A percentile compares a stretch with the other conserved stretches of the same genome.
Evolutionary conservation across 2,113 vertebrate genomes (phyloP).

Genomic region (Chaetodon trifascialis): DNA sequence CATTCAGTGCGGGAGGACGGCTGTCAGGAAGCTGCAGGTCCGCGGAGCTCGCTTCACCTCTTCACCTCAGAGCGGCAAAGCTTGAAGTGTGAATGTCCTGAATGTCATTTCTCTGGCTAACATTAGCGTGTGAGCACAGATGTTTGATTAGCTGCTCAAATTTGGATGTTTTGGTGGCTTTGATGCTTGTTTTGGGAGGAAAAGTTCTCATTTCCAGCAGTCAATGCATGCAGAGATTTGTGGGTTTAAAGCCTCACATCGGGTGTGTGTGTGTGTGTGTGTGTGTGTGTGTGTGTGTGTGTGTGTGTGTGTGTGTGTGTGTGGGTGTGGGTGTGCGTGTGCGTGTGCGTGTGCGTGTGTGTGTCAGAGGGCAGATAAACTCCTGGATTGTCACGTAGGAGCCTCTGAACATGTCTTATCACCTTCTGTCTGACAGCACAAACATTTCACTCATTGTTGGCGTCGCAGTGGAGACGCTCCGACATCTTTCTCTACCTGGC

Average conservation of each 20-base stretch:
- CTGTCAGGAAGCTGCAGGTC: too few relatives aligned
- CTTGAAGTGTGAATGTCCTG: too few relatives aligned
- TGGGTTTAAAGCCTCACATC: neutral
- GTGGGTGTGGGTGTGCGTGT: conserved; percentile 16
- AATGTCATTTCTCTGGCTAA: neutral
- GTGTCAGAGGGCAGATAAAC: conserved; percentile 21
- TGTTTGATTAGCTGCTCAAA: too few relatives aligned
- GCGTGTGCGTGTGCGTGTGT: neutral
- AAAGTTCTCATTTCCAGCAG: neutral
- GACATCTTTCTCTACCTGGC: neutral
- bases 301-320: neutral
- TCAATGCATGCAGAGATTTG: neutral
- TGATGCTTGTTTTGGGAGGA: neutral
- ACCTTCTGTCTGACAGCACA: neutral
- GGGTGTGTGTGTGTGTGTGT: neutral
- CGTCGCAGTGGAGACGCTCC: neutral
- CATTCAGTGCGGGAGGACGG: too few relatives aligned
- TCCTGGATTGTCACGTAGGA: neutral
- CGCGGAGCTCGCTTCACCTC: too few relatives aligned
- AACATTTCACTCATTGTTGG: conserved; percentile 5
- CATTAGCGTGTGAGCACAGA: neutral
- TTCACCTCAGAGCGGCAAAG: too few relatives aligned
- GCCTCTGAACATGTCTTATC: conserved; percentile 44
- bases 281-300: too few relatives aligned
- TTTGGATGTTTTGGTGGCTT: too few relatives aligned